Conservation (phyloP, 1,140 invertebrate species). For the Micrasema longulum region DNA sequence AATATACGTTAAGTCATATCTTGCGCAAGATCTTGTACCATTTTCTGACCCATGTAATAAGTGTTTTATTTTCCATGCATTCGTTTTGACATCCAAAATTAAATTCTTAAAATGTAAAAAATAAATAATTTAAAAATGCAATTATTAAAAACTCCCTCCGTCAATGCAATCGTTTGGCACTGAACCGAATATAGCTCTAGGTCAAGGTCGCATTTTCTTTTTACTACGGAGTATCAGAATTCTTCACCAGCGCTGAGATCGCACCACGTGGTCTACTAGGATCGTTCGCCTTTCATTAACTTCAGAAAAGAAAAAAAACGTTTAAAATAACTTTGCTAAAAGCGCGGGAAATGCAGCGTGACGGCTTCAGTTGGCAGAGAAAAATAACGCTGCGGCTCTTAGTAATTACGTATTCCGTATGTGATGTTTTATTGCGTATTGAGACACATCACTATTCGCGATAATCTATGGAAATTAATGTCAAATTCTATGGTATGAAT, state of each 20-base stretch:
- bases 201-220: constrained; percentile 56
- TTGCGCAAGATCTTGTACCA: too few relatives aligned
- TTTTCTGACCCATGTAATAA: too few relatives aligned
- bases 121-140: constrained; percentile 23
- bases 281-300: constrained; percentile 43
- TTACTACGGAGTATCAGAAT: constrained; percentile 53
- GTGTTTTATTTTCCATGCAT: too few relatives aligned
- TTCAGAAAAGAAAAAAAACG: constrained; percentile 6
- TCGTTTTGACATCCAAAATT: too few relatives aligned
- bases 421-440: constrained; percentile 2
- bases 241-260: constrained; percentile 39
- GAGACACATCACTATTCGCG: constrained; percentile 3
- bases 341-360: background rate
- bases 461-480: constrained; percentile 1
- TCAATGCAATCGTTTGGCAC: constrained; percentile 48
- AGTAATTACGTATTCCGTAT: background rate
- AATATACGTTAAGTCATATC: too few relatives aligned
- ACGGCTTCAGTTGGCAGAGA: constrained; percentile 3
- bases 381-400: constrained; percentile 11
- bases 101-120: too few relatives aligned
- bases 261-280: constrained; percentile 46
- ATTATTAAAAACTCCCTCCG: constrained; percentile 25
- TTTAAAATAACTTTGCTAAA: background rate
- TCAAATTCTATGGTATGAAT: constrained; percentile 2
- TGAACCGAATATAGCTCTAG: constrained; percentile 55